Evolutionary conservation across 2,888 invertebrate genomes (phyloP), one percentile per base, ranked within the genome.

Genomic region (Plagodis dolabraria): DNA sequence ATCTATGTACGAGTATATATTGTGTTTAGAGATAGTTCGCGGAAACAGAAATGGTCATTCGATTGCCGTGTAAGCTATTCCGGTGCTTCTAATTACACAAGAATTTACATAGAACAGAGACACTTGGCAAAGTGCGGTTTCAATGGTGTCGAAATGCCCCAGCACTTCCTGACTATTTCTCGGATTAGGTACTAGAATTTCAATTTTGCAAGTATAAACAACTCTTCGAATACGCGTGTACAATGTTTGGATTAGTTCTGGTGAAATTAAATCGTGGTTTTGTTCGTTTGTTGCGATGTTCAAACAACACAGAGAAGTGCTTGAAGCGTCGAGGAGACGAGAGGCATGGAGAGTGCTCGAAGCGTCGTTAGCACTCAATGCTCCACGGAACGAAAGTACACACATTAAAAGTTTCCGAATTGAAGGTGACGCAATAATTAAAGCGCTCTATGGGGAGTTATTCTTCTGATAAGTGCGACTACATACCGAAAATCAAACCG

Each of bases 341-440:
- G 87, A 83, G 83, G 77, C 67, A 67, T 71, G 69, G 73, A 89
- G 90, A 74, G 85, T 72, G 79, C 86, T 89, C 77, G 77, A 85
- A 84, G 79, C 79, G 75, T 83, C 83, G 85, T 82, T 80, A 82
- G 80, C 75, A 79, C 84, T 83, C 77, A 71, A 75, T 75, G 72
- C 79, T 66, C 76, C 79, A 70, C 79, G 76, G 75, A 80, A 85
- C 85, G 80, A 85, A 85, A 80, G 87, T 85, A 89, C 86, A 89
- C 89, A 89, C 88, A 87, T 91, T 89, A 87, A 87, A 90, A 89
- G 83, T 89, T 89, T 82, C 77, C 78, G 77, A 87, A 85, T 85
- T 84, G 81, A 79, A 87, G 83, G 84, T 85, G 85, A 85, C 79
- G 84, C 74, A 72, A 82, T 83, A 85, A 87, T 87, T 84, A 85